Percentiles rank a stretch among this genome's conserved stretches.
Evolutionary conservation across 2,888 invertebrate species (phyloP).

Genomic region (Podotricha telesiphe): DNA sequence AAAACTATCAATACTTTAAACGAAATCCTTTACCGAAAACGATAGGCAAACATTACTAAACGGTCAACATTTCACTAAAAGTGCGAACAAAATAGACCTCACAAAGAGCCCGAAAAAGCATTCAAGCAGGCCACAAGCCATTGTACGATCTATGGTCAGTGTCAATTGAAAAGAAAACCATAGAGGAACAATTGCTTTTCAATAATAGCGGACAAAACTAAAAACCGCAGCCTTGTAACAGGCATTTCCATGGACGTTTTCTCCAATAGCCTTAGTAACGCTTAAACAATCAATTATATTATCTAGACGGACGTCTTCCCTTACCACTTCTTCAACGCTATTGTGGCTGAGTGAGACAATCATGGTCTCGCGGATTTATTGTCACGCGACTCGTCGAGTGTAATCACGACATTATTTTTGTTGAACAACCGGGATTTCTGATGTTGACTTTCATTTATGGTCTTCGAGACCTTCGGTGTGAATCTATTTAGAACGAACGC

Average conservation of each 20-base stretch:
- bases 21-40: too few species aligned
- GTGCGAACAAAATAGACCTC: slow-evolving; percentile 33
- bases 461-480: slow-evolving; percentile 29
- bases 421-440: slow-evolving; percentile 50
- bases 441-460: slow-evolving; percentile 51
- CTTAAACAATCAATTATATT: slow-evolving; percentile 73
- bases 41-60: slow-evolving; percentile 11
- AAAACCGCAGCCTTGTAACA: slow-evolving; percentile 45
- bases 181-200: slow-evolving; percentile 45
- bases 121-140: slow-evolving; percentile 41
- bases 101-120: slow-evolving; percentile 41
- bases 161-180: slow-evolving; percentile 40
- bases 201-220: slow-evolving; percentile 49
- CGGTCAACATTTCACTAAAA: slow-evolving; percentile 23
- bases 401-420: slow-evolving; percentile 58
- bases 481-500: slow-evolving; percentile 26
- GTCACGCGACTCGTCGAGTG: slow-evolving; percentile 47
- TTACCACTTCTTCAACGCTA: slow-evolving; percentile 80
- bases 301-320: slow-evolving; percentile 67
- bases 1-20: slow-evolving; percentile 17
- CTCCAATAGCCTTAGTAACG: slow-evolving; percentile 51
- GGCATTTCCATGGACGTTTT: slow-evolving; percentile 54
- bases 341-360: slow-evolving; percentile 73
- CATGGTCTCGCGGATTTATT: slow-evolving; percentile 56
- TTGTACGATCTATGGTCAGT: slow-evolving; percentile 37